These are phyloP conservation scores for Herpailurus yagouaroundi DNA, from an alignment of 2,113 vertebrate genomes.

Conservation along the genomic window DNA sequence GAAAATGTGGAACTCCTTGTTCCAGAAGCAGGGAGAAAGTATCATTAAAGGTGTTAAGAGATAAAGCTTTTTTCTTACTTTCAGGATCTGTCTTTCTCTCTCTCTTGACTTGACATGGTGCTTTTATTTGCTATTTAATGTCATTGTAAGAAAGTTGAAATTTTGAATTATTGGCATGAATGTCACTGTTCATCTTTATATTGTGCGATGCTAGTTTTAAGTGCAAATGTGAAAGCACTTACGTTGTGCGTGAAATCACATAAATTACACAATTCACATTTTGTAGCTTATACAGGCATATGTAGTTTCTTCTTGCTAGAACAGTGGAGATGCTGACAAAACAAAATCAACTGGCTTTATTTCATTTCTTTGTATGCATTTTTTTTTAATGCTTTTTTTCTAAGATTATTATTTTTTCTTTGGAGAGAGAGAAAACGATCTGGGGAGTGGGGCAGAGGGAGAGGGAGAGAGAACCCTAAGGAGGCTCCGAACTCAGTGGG, in stretches of 20 bases:
- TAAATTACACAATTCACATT: conserved; percentile 8
- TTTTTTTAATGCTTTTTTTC: no score
- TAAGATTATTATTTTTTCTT: no score
- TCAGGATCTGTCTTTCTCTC: not conserved
- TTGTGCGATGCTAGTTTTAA: conserved; percentile 17
- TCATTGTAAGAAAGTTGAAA: conserved; percentile 25
- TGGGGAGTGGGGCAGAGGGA: no score
- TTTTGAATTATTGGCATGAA: not conserved
- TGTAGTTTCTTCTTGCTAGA: conserved; percentile 21
- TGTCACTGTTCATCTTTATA: conserved; percentile 22
- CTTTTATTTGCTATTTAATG: conserved; percentile 51
- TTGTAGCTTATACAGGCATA: not conserved
- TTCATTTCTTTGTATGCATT: conserved; percentile 5
- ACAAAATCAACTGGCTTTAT: not conserved
- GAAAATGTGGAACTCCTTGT: not conserved
- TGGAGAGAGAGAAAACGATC: no score
- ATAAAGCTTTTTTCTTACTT: conserved; percentile 5
- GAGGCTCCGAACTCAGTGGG: no score
- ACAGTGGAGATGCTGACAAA: conserved; percentile 22
- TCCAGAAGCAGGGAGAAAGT: not conserved
- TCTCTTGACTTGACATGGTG: not conserved
- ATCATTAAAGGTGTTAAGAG: not conserved
- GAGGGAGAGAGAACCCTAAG: no score
- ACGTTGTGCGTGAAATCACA: not conserved
- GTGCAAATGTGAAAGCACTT: conserved; percentile 9